phyloP scores from a whole-genome alignment of 1,140 invertebrate genomes.

The Paralvinella palmiformis region DNA sequence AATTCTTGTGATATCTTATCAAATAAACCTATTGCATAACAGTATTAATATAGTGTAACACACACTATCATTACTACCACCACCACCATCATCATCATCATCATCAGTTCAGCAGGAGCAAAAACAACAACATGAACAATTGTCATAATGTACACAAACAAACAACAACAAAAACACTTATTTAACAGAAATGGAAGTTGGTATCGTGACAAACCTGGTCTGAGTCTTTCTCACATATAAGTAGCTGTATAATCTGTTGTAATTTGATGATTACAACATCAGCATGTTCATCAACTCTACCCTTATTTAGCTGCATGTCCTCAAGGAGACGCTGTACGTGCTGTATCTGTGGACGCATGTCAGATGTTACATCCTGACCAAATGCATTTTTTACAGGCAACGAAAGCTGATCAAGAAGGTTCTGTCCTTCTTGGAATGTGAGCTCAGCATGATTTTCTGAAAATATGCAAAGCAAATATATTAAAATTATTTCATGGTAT shows the following conservation, averaged over 20 bases:
- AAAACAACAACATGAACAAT: no score
- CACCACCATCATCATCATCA: no score
- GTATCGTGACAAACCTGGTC: conserved; percentile 53
- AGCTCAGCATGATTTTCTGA: conserved; percentile 34
- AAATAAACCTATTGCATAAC: no score
- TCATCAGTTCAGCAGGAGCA: no score
- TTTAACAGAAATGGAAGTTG: conserved; percentile 11
- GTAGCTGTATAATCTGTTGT: conserved; percentile 68
- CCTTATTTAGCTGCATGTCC: conserved; percentile 51
- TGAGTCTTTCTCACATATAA: conserved; percentile 69
- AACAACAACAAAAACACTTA: conserved; percentile 12
- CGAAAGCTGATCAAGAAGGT: conserved; percentile 69
- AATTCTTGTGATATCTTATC: no score
- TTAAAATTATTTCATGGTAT: no score
- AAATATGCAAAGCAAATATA: conserved; percentile 12
- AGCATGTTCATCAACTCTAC: conserved; percentile 42
- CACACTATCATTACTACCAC: no score
- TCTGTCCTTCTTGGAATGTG: conserved; percentile 63
- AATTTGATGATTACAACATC: conserved; percentile 67
- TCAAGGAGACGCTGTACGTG: conserved; percentile 63
- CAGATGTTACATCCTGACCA: conserved; percentile 64
- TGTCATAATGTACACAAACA: no score
- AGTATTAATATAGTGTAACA: no score
- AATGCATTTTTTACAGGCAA: conserved; percentile 74
- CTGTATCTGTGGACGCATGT: conserved; percentile 66